Evolutionary conservation across 2,888 invertebrate species (phyloP), one percentile per base, ranked within the genome.

Genomic region (Cistogaster globosa): DNA sequence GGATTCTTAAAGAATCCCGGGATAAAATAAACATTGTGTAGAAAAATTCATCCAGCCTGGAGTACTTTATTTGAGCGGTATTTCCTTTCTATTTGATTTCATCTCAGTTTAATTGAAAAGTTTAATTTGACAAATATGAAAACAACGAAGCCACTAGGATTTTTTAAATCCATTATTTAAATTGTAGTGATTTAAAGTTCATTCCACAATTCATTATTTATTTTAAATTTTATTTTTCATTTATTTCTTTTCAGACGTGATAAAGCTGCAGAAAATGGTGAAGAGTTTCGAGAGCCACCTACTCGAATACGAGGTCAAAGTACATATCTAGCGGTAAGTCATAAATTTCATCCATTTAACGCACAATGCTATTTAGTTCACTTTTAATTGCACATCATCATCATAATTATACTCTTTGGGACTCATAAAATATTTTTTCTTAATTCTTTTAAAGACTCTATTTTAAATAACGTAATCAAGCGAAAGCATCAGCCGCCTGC

Each of bases 281-380:
- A 89, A 81, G 87, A 88, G 38, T 89, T 87, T 74, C 75, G 67
- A 9, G 87, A 88, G 82, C 89, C 89, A 60, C 89, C 89, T 22
- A 89, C 89, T 16, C 88, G 89, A 81, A 81, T 89, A 80, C 89
- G 89, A 63, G 89, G 89, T 58, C 89, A 89, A 87, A 89, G 89
- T 88, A 89, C 89, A 86, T 89, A 89, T 83, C 88, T 89, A 69
- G 89, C 89, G 89, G 89, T 89, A 87, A 89, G 89, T 89, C 55
- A 26, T 63, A 55, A 32, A 77, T 51, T 51, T 63, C 20, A 57
- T 45, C 16, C 51, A 53, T 84, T 84, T 51, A 72, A 67, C 36
- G 53, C 68, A 79, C 6, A 18, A 18, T 14, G 7, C 18, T 51
- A 8, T 42, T 9, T 58, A 51, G 18, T 36, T 36, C n/a, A n/a